Evolutionary conservation across 2,888 invertebrate genomes (phyloP), one percentile per base, ranked within the genome.

Genomic region (Torymus auratus): DNA sequence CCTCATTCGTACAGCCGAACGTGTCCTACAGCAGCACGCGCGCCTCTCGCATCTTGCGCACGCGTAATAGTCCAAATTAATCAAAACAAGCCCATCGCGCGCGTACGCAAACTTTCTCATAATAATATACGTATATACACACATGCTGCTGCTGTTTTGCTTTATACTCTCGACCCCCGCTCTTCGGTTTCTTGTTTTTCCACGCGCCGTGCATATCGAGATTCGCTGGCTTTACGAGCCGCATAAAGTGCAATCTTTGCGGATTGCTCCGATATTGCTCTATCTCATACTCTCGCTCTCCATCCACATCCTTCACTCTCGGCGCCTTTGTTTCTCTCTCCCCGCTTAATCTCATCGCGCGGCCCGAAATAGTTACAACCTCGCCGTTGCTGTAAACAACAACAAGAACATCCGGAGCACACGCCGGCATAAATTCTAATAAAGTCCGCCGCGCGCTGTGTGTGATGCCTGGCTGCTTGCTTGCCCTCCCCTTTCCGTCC

Each of bases 221-320:
- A 72, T 72, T 75, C 70, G 23, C 14, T 11, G 68, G 67, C 75
- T 75, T 80, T 80, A 80, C 70, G 75, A 75, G 71, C 61, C 58
- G 60, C 70, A 71, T 80, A 80, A 80, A 80, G 70, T 71, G 65
- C 71, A 80, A 80, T 80, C 70, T 80, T 75, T 53, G 75, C 65
- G 65, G 71, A 80, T 80, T 75, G 64, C 75, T 67, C 53, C 13
- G 70, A 75, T 75, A 75, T 71, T 75, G 65, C 75, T 15, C 17
- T 28, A 5, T 23, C 52, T 11, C 55, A 61, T 61, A 62, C 58
- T 17, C 20, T 20, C 2, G 50, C 60, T 13, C 52, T 28, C 28
- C 0, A 2, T 28, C 3, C 14, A 55, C 53, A 65, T 60, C 17
- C 28, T 28, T 28, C 28, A 28, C 28, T 28, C 28, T 28, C 28